These are phyloP conservation scores for Oxyteleia sp. DNA, from an alignment of 2,888 invertebrate species.

Conservation along the genomic window DNA sequence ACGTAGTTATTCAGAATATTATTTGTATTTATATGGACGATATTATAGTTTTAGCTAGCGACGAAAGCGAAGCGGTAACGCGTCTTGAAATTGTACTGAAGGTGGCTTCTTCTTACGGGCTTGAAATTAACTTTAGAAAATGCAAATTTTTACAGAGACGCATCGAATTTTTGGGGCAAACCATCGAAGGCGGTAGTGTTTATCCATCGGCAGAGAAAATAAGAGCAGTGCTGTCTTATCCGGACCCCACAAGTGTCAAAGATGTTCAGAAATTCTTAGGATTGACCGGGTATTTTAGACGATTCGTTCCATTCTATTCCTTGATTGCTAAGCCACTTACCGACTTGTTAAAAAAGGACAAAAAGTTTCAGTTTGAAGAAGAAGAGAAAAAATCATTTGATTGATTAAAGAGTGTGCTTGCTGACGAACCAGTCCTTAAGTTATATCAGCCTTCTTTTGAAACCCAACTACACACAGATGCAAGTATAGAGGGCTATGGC, in stretches of 20 bases:
- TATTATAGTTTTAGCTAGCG: too few species aligned
- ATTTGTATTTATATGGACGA: too few species aligned
- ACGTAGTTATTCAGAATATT: too few species aligned
- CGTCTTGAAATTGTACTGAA: too few species aligned
- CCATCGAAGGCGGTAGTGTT: neutral
- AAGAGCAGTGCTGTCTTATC: slow-evolving; percentile 1
- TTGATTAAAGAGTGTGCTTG: neutral
- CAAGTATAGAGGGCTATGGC: slow-evolving; percentile 55
- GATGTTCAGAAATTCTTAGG: slow-evolving; percentile 8
- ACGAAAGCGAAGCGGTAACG: too few species aligned
- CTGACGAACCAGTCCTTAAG: slow-evolving; percentile 70
- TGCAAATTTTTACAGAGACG: too few species aligned
- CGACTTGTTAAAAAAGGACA: slow-evolving; percentile 72
- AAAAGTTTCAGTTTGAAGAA: slow-evolving; percentile 43
- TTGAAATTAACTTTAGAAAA: too few species aligned
- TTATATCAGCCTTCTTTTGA: slow-evolving; percentile 61
- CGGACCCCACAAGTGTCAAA: neutral
- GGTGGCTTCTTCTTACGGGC: too few species aligned
- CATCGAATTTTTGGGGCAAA: neutral
- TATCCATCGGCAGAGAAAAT: slow-evolving; percentile 22
- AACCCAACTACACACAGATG: slow-evolving; percentile 39
- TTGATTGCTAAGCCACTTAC: slow-evolving; percentile 73
- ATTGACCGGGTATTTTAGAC: slow-evolving; percentile 4
- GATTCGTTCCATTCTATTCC: neutral
- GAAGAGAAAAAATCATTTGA: slow-evolving; percentile 15